phyloP scores from a whole-genome alignment of 2,797 vertebrate species.

The Bradypodion ventrale region DNA sequence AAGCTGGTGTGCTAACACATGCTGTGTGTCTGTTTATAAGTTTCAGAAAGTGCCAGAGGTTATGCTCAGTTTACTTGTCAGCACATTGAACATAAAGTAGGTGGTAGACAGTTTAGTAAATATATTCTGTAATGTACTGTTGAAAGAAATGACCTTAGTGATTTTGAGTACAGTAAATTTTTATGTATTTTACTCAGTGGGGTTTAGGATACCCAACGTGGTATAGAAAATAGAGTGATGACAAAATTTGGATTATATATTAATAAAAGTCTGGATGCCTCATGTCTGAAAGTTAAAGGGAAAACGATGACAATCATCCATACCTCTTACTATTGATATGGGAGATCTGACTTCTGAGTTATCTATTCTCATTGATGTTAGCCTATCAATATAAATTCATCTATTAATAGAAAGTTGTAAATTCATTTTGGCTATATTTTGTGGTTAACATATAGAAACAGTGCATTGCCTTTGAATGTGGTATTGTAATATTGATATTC shows the following conservation, averaged over 20 bases:
- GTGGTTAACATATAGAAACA: neutral
- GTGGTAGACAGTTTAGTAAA: constrained; percentile 69
- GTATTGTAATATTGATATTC: neutral
- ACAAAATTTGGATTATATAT: neutral
- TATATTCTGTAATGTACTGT: constrained; percentile 57
- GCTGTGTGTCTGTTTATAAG: constrained; percentile 56
- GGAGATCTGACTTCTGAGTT: neutral
- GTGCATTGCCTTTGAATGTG: neutral
- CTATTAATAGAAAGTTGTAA: neutral
- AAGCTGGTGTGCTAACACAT: constrained; percentile 62
- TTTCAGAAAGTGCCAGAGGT: constrained; percentile 67
- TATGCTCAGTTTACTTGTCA: constrained; percentile 69
- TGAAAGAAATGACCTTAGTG: constrained; percentile 51
- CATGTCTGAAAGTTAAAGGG: neutral
- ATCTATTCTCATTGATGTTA: neutral
- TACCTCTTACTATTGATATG: no score
- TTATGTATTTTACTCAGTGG: constrained; percentile 41
- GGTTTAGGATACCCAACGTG: no score
- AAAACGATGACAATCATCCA: no score
- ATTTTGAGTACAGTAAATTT: neutral
- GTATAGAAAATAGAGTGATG: neutral
- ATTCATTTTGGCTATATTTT: neutral
- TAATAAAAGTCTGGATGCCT: neutral
- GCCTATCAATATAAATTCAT: neutral
- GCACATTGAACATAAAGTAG: constrained; percentile 68